Percentiles rank a stretch among this genome's conserved stretches.
phyloP scores from a whole-genome alignment of 23 tunicate species.

The Halocynthia roretzi region DNA sequence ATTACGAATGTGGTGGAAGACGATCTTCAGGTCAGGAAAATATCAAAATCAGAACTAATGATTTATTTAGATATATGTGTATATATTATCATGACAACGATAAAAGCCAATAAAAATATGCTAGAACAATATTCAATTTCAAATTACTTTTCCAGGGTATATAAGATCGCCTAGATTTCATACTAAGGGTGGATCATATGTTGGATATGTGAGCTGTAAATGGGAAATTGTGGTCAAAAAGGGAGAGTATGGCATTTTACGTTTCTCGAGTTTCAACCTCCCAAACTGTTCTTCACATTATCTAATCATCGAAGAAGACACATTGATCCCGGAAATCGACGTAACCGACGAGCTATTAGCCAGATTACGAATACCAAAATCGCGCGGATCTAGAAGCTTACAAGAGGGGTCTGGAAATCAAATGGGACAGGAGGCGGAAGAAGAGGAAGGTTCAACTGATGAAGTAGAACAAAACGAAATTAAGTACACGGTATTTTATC shows the following conservation, averaged over 20 bases:
- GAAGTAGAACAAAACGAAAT: background rate
- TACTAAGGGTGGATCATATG: background rate
- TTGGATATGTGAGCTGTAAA: background rate
- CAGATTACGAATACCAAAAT: background rate
- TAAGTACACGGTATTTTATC: constrained; percentile 7
- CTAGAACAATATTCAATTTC: background rate
- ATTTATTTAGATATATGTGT: too few species aligned
- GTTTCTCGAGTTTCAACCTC: constrained; percentile 2
- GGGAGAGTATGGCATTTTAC: constrained; percentile 9
- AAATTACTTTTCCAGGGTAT: background rate
- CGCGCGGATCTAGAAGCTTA: background rate
- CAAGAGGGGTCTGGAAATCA: background rate
- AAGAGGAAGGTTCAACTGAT: background rate
- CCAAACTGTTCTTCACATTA: constrained; percentile 16
- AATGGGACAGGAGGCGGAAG: background rate
- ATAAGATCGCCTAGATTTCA: constrained; percentile 17
- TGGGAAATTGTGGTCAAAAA: constrained; percentile 3
- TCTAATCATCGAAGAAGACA: constrained; percentile 8
- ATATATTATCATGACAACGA: background rate
- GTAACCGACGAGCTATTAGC: constrained; percentile 3
- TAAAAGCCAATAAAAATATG: background rate
- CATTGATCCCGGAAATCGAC: constrained; percentile 6
- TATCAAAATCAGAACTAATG: background rate
- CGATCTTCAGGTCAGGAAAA: constrained; percentile 3
- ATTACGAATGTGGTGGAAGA: constrained; percentile 25